Evolutionary conservation across 2,113 vertebrate genomes (phyloP), one percentile per base, ranked within the genome.

Genomic region (Alaudala cheleensis): DNA sequence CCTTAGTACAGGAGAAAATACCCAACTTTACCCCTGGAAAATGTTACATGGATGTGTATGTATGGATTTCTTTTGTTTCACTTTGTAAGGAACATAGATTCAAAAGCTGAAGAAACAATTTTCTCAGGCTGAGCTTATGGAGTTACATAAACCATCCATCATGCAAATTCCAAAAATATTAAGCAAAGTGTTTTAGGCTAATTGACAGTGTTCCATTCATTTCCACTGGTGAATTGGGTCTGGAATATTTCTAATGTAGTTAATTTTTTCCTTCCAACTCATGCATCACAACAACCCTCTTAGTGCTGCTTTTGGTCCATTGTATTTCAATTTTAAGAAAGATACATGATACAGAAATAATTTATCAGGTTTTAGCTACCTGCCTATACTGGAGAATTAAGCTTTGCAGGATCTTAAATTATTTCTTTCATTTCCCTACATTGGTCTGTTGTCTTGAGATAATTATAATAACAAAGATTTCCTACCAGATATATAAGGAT

Each of bases 141-240:
- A 50, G 45, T 56, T 81, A 34, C 16, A 54, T 45, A 90, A 86
- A 93, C 24, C 31, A 92, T 89, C 56, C 81, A 84, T 90, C 67
- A 79, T 53, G 45, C 54, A 84, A 86, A 91, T 91, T 95, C 57
- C 80, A 95, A 80, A 69, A 84, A 74, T 28, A 88, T 91, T 82
- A 89, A 50, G 66, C 29, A 58, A 78, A 93, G 61, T 88, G 58
- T 92, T 95, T 81, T 44, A 71, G 65, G 44, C 42, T 97, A 90
- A 91, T 94, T 97, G 88, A 80, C 84, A 89, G 29, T 67, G 14
- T 88, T 86, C 47, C 88, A 81, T 94, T 94, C 85, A 95, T 96
- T 94, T 85, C 87, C 23, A 57, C 57, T 53, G 50, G 67, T 90
- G 93, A 86, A 88, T 94, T 44, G 39, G 61, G 67, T 76, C 57